Evolutionary conservation across 2,113 vertebrate genomes (phyloP), one percentile per base, ranked within the genome.

Genomic region (Amia ocellicauda): DNA sequence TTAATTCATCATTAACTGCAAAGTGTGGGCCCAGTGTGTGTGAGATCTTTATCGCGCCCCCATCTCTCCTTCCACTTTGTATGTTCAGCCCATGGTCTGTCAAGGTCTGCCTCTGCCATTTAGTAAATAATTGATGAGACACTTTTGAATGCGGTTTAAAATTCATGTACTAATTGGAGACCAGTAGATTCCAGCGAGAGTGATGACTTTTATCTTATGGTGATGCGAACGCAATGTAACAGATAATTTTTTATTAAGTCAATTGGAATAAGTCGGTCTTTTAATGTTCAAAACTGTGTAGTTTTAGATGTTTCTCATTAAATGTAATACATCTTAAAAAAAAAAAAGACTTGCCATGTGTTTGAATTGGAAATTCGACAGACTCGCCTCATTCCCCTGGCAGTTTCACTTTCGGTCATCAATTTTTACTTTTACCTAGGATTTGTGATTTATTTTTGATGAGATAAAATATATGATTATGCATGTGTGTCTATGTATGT

Each of bases 171-270:
- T 90, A 90, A 89, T 90, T 90, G 86, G 87, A 88, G 83, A 87
- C 86, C 81, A 83, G 81, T 76, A 65, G 81, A 83, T 77, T 85
- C 86, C 85, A 76, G 76, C 75, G 88, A 84, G 86, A 88, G 76
- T 75, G 68, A 83, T 73, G 84, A 85, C 88, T 90, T 90, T 89
- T 87, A 90, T 90, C 88, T 90, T 89, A 76, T 86, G 85, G 87
- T 90, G 85, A 89, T 86, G 87, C 83, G 83, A 85, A 89, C 86
- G 86, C 87, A 88, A 87, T 90, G 87, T 86, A 86, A 86, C 85
- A 87, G 86, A 87, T 87, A 80, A 89, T 86, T 86, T 89, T 84
- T 86, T 86, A 85, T 89, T 82, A 84, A 82, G 85, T 86, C 81
- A 79, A 89, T 89, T 86, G 82, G 81, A 84, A 82, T 85, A 85